Base-by-base conservation (phyloP, 2,888 invertebrate genomes). In the Drosophila mimica region DNA sequence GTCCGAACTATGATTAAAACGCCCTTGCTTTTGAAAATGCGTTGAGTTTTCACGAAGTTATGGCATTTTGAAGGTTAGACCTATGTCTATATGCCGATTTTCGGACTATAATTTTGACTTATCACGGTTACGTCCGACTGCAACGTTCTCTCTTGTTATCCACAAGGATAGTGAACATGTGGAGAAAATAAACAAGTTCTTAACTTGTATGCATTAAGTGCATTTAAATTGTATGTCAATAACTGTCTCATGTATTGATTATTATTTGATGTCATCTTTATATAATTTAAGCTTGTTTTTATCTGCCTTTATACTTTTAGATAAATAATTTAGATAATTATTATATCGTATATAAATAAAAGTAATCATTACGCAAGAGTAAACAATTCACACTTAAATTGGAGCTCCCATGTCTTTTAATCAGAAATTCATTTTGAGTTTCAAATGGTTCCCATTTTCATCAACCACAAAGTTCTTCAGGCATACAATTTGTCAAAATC, bases 401-500 rank as follows among this genome's bases (percentile, higher is more conserved):
- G 6, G 11, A 43, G 11, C 0, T 43, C 3, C 13, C 17, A 20
- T 20, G n/a, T 15, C 4, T 9, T 31, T 25, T 36, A 64, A 38
- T 31, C 4, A 56, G 15, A 20, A 63, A 54, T 2, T 33, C 40
- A 40, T 48, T 61, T 43, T 2, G 15, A 46, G 46, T 46, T 38
- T 20, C 0, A 62, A 25, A 28, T 53, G 25, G 11, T 20, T 31
- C 36, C 28, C 48, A 54, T 28, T 53, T 48, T 20, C 17, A 61
- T 11, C 15, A 33, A 56, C 64, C 63, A n/a, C 59, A 64, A 34
- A 54, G 51, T 30, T 28, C 25, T 49, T 3, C 31, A 52, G 20
- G 8, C 43, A 31, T 34, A 52, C 58, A 66, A 64, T 52, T 53
- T 57, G 62, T 54, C 53, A 60, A 58, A 51, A 63, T 48, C 65